Percentiles rank a stretch among this genome's conserved stretches.
phyloP scores from a whole-genome alignment of 2,113 vertebrate genomes.

The Eptesicus fuscus region DNA sequence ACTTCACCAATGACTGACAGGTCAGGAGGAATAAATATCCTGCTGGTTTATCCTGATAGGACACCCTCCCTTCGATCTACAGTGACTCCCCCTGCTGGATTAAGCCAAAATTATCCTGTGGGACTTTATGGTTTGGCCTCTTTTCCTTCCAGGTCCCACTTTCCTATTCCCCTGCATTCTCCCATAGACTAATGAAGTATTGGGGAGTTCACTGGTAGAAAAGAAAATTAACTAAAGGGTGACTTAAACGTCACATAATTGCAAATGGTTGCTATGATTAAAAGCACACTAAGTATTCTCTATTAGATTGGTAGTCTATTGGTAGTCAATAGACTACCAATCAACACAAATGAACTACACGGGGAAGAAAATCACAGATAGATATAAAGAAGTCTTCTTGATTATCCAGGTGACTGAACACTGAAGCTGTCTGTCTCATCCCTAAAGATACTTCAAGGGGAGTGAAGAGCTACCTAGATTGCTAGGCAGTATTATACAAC shows the following conservation, averaged over 20 bases:
- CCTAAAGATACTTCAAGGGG: background rate
- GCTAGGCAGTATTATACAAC: background rate
- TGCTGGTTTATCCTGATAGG: background rate
- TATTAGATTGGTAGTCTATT: no score
- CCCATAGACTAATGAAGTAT: background rate
- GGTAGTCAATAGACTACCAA: background rate
- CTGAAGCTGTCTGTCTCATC: background rate
- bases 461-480: background rate
- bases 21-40: background rate
- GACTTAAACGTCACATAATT: background rate
- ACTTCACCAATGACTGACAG: background rate
- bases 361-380: background rate
- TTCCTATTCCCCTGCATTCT: background rate
- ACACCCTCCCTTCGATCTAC: background rate
- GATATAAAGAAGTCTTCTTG: background rate
- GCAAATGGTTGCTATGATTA: constrained; percentile 3
- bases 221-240: background rate
- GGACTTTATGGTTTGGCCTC: background rate
- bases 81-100: background rate
- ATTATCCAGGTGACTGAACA: background rate
- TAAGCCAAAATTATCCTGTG: background rate
- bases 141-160: background rate
- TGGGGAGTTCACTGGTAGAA: background rate
- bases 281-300: background rate
- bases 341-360: background rate